These are phyloP conservation scores for Esox niger DNA, from an alignment of 2,113 vertebrate species.

Conservation along the genomic window DNA sequence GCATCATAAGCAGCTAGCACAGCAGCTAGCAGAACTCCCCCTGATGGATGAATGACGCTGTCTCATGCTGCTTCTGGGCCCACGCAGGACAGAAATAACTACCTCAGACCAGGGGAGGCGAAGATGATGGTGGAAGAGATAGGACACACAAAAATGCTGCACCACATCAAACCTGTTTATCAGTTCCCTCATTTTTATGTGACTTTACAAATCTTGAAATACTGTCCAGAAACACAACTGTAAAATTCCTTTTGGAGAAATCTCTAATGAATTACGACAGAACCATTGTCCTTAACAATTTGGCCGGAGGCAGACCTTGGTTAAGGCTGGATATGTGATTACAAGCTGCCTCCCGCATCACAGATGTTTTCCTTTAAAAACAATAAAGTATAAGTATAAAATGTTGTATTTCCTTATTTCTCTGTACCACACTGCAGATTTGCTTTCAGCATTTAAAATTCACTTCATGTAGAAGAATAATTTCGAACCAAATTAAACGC, in stretches of 20 bases:
- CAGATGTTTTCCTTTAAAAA: conserved; percentile 1
- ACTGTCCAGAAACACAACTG: background rate
- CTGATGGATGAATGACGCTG: conserved; percentile 54
- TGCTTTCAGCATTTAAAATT: background rate
- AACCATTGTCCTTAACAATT: conserved; percentile 10
- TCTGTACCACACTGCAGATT: background rate
- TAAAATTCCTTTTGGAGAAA: conserved; percentile 9
- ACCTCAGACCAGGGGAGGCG: conserved; percentile 40
- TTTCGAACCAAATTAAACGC: background rate
- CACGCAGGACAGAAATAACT: conserved; percentile 65
- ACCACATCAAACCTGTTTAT: no score
- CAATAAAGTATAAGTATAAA: background rate
- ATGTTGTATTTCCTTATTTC: background rate
- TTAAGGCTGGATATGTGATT: conserved; percentile 12
- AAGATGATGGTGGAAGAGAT: background rate
- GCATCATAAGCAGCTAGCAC: conserved; percentile 52
- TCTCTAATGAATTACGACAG: conserved; percentile 1
- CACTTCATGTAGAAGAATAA: background rate
- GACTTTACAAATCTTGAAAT: background rate
- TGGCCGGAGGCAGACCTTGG: conserved; percentile 12
- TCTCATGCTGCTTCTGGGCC: conserved; percentile 44
- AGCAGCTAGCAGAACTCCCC: conserved; percentile 49
- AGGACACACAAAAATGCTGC: background rate
- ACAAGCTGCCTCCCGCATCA: conserved; percentile 15
- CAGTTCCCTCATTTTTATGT: no score